These are phyloP conservation scores for Novumbra hubbsi DNA, from an alignment of 2,797 vertebrate species.

Conservation along the genomic window DNA sequence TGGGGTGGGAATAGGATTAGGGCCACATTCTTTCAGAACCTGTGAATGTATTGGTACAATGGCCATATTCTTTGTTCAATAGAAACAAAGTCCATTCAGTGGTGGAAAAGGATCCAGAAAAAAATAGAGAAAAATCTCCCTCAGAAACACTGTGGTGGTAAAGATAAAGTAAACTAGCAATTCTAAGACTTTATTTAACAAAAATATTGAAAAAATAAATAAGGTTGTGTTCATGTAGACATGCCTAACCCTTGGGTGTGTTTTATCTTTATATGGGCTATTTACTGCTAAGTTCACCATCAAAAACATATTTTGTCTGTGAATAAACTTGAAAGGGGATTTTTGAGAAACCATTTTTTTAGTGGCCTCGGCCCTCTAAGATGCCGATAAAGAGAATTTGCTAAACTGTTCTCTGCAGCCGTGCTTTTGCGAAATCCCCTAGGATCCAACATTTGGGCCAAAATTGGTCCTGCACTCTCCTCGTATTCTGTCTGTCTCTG, in stretches of 20 bases:
- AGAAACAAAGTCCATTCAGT: slow-evolving; percentile 9
- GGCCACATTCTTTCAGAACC: slow-evolving; percentile 23
- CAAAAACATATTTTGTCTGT: background rate
- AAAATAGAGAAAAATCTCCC: slow-evolving; percentile 24
- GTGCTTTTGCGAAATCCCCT: background rate
- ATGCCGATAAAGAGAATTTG: background rate
- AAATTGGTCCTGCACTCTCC: background rate
- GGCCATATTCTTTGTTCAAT: slow-evolving; percentile 20
- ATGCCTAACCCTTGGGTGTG: background rate
- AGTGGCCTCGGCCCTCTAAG: background rate
- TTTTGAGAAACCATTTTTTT: background rate
- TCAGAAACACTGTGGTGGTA: slow-evolving; percentile 20
- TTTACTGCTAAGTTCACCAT: background rate
- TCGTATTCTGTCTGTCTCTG: background rate
- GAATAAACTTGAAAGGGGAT: background rate
- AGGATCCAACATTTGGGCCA: background rate
- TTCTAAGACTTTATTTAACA: background rate
- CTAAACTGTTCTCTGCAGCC: background rate
- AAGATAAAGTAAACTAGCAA: background rate
- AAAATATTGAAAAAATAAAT: background rate
- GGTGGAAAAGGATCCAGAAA: slow-evolving; percentile 15
- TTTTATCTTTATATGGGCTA: background rate
- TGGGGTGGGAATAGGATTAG: slow-evolving; percentile 23
- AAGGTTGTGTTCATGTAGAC: background rate
- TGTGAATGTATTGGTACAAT: slow-evolving; percentile 37